Percentiles rank a stretch among this genome's conserved stretches.
phyloP scores from a whole-genome alignment of 2,113 vertebrate genomes.

The Malurus alboscapulatus region DNA sequence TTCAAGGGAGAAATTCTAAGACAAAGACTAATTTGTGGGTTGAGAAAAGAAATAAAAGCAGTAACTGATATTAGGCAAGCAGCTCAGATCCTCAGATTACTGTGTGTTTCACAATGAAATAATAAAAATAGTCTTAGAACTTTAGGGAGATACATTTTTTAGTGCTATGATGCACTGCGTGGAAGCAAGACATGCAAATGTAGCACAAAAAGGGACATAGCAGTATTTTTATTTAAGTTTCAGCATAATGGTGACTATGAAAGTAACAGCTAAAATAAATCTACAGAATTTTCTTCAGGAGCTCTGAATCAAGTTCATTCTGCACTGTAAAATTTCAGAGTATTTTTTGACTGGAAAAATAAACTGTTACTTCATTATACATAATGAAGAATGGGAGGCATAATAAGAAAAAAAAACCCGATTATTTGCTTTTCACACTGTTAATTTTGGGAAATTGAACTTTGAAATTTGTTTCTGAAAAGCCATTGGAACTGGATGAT shows the following conservation, averaged over 20 bases:
- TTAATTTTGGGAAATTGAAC: not conserved
- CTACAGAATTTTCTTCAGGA: not conserved
- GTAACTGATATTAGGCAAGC: not conserved
- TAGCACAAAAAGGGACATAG: not conserved
- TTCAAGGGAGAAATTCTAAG: not conserved
- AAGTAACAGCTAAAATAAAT: not conserved
- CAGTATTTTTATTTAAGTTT: not conserved
- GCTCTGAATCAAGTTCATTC: not conserved
- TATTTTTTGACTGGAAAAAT: not conserved
- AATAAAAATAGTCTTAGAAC: not conserved
- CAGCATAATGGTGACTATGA: not conserved
- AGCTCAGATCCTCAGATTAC: not conserved
- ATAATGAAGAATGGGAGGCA: not conserved
- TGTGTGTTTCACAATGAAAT: not conserved
- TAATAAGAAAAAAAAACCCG: not conserved
- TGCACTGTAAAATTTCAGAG: not conserved
- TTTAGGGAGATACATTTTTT: not conserved
- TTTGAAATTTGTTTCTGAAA: not conserved
- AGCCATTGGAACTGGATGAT: not conserved
- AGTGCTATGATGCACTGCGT: accelerated
- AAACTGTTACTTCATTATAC: not conserved
- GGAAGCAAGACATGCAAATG: not conserved
- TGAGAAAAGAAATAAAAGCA: not conserved
- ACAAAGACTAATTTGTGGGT: not conserved
- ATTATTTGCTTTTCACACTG: not conserved